A percentile compares a stretch with the other conserved stretches of the same genome.
These are phyloP conservation scores for Erpobdella octoculata DNA, from an alignment of 2,888 invertebrate species.

Conservation along the genomic window DNA sequence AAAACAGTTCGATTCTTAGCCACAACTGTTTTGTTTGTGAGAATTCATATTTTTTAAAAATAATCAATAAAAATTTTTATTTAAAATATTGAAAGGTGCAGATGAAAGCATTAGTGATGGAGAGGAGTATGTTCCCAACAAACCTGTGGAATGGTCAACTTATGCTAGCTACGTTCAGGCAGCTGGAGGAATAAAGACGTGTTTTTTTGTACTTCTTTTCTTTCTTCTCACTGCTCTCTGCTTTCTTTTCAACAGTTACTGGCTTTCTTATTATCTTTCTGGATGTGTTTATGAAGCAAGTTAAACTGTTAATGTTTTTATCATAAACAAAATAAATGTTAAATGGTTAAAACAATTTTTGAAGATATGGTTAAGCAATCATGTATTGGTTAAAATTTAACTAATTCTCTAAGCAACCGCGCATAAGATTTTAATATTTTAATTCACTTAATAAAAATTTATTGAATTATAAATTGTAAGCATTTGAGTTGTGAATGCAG, in stretches of 20 bases:
- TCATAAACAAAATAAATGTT: too few species aligned
- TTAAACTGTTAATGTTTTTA: background rate
- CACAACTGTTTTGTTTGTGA: too few species aligned
- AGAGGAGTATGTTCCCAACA: slow-evolving; percentile 42
- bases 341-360: too few species aligned
- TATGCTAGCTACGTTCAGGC: slow-evolving; percentile 57
- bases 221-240: slow-evolving; percentile 57
- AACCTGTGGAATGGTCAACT: slow-evolving; percentile 49
- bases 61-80: background rate
- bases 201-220: slow-evolving; percentile 41
- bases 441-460: too few species aligned
- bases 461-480: too few species aligned
- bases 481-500: too few species aligned
- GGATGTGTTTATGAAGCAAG: slow-evolving; percentile 44
- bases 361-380: too few species aligned
- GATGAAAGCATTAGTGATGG: slow-evolving; percentile 47
- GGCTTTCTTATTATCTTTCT: slow-evolving; percentile 58
- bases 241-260: slow-evolving; percentile 59
- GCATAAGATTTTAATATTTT: too few species aligned
- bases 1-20: too few species aligned
- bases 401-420: too few species aligned
- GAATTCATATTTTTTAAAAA: too few species aligned
- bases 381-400: too few species aligned
- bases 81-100: background rate
- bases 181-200: slow-evolving; percentile 41